A percentile compares a stretch with the other conserved stretches of the same genome.
Evolutionary conservation across 2,113 vertebrate genomes (phyloP).

Genomic region (Aepyceros melampus): DNA sequence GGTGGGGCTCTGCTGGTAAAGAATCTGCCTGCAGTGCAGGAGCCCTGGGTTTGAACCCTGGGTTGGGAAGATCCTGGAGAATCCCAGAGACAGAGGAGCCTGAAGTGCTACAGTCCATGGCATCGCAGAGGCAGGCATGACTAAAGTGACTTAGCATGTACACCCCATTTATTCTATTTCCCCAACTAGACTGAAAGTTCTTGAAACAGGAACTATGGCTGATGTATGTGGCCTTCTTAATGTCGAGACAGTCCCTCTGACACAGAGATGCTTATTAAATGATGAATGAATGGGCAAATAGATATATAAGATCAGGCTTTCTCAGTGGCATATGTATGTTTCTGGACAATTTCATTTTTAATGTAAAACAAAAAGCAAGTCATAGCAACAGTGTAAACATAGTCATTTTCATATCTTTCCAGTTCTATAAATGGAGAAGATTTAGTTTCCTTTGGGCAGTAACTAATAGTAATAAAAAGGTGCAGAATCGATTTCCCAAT

Average conservation of each 20-base stretch:
- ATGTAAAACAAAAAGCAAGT: background rate
- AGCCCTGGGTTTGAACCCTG: background rate
- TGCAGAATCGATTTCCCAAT: background rate
- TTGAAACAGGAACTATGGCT: background rate
- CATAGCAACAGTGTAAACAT: background rate
- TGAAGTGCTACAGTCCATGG: background rate
- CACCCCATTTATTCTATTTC: background rate
- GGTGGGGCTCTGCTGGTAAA: background rate
- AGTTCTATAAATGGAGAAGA: background rate
- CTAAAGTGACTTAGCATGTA: background rate
- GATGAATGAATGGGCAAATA: background rate
- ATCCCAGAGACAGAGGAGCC: background rate
- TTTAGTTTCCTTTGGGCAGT: background rate
- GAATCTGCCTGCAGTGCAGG: background rate
- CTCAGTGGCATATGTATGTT: background rate
- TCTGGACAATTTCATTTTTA: background rate
- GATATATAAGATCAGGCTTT: background rate
- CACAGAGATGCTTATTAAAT: background rate
- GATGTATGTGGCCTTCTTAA: background rate
- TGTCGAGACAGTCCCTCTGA: background rate
- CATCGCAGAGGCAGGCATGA: fast-evolving
- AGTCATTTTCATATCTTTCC: background rate
- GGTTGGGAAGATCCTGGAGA: background rate
- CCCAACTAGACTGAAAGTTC: background rate
- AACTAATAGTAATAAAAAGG: background rate